Base-by-base conservation (phyloP, 2,888 invertebrate genomes). In the Lasioglossum vierecki region DNA sequence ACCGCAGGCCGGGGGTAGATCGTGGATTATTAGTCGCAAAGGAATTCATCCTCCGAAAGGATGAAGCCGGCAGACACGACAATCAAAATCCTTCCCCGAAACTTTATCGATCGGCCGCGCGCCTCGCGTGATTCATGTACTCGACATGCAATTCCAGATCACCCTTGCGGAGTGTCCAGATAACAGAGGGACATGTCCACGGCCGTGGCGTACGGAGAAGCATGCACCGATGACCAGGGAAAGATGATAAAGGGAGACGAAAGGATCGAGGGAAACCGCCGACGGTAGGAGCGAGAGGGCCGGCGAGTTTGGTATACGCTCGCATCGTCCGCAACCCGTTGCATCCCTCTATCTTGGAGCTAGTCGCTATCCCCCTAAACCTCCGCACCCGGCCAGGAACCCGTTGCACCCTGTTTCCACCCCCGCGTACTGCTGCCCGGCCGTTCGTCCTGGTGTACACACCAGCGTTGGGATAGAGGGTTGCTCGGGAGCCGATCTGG, bases 401-500 rank as follows among this genome's bases (percentile, higher is more conserved):
- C 26, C 26, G 26, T 26, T 26, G 60, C 60, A 26, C 26, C 13
- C 60, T 26, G 66, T 18, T 66, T 18, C 66, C 18, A 30, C 66
- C 66, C 66, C 66, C 60, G 26, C 15, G 60, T 30, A 15, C 60
- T 6, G 30, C 66, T 66, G 66, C 66, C 66, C 66, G 66, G 35
- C 66, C 66, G 66, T 66, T 66, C 66, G 66, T 66, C 66, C 66
- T 66, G 68, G 68, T 76, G 86, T 89, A 88, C 84, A 89, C 88
- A 90, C 84, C 90, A 68, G 88, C 80, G 83, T 83, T 79, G 87
- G 79, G 90, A 89, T 84, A 86, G 88, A 91, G 89, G 88, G 91
- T 90, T 88, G 90, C 89, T 90, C 87, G 88, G 90, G 85, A 88
- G 90, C 88, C 92, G 92, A 93, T 92, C 92, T 91, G 91, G 93